Conservation (phyloP, 2,797 vertebrate genomes). For the Danionella dracula region DNA sequence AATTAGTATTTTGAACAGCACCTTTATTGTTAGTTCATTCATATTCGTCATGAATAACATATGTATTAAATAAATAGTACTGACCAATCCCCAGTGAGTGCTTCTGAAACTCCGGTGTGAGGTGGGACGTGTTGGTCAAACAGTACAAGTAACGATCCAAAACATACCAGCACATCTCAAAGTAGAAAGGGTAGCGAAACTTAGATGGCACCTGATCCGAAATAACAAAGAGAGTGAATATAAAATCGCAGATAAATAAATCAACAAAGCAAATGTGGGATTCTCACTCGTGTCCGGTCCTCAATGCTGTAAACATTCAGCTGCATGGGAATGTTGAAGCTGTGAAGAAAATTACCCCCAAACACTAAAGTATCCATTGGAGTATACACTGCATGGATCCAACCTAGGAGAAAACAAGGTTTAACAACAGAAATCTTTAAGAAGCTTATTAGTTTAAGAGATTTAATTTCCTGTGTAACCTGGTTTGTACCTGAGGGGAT, state of each 20-base stretch:
- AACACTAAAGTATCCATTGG: constrained; percentile 95
- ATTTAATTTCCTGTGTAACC: no score
- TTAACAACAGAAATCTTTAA: no score
- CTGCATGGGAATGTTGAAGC: constrained; percentile 99
- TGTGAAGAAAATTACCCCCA: constrained; percentile 96
- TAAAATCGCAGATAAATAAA: not conserved
- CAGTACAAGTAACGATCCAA: constrained; percentile 94
- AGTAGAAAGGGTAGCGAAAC: constrained; percentile 97
- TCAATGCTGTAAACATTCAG: constrained; percentile 96
- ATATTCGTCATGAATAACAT: not conserved
- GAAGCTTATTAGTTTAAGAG: no score
- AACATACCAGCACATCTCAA: constrained; percentile 99
- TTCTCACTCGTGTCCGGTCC: constrained; percentile 87
- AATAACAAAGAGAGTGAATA: not conserved
- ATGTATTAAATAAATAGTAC: constrained; percentile 31
- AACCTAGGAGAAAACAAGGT: constrained; percentile 68
- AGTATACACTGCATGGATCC: constrained; percentile 98
- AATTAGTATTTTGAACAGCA: no score
- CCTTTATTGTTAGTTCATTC: no score
- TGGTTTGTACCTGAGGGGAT: constrained; percentile 86
- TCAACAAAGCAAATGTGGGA: not conserved
- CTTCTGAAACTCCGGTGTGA: constrained; percentile 94
- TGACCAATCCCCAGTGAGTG: constrained; percentile 90
- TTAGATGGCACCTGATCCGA: constrained; percentile 85
- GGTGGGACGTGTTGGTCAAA: constrained; percentile 85